Evolutionary conservation across 2,797 vertebrate species (phyloP), one percentile per base, ranked within the genome.

Genomic region (Bradypus variegatus): DNA sequence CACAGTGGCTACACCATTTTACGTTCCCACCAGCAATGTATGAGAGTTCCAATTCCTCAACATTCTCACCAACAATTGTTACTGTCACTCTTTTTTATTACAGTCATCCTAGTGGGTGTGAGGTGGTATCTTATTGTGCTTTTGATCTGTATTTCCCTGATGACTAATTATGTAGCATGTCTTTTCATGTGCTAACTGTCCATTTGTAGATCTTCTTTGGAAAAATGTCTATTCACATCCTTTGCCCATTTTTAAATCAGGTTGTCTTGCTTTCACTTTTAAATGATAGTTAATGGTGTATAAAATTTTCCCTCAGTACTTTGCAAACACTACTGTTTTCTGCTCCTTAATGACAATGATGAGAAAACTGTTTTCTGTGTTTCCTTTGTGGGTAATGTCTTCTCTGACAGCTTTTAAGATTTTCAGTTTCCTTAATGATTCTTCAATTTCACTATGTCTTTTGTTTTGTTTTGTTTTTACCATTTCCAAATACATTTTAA

Each of bases 401-500:
- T 91, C 82, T 62, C 85, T 88, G 27, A 72, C 25, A 92, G 62
- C 45, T 87, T 84, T 76, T 77, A 90, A 92, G 80, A 82, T 65
- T 81, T 90, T 75, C 78, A 89, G 78, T 79, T 53, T 86, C 77
- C 70, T 82, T 70, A 55, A 70, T 7, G 14, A 67, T 53, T 82
- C 65, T 69, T 89, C 48, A 78, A 41, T 88, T 92, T 94, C 69
- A 77, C 58, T 79, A 19, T n/a, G 50, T 36, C 15, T 77, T 70
- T 79, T 73, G 12, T 72, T 69, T 85, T n/a, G 53, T 91, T 75
- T 89, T 91, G 41, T 73, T 92, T 80, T 91, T 84, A 87, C 15
- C 83, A 80, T 87, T 89, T 95, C 45, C 82, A 93, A 73, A 85
- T 78, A 69, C 41, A 65, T 65, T 58, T 21, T 75, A 81, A 91